phyloP scores from a whole-genome alignment of 2,888 invertebrate genomes.

The Hymenopus coronatus region DNA sequence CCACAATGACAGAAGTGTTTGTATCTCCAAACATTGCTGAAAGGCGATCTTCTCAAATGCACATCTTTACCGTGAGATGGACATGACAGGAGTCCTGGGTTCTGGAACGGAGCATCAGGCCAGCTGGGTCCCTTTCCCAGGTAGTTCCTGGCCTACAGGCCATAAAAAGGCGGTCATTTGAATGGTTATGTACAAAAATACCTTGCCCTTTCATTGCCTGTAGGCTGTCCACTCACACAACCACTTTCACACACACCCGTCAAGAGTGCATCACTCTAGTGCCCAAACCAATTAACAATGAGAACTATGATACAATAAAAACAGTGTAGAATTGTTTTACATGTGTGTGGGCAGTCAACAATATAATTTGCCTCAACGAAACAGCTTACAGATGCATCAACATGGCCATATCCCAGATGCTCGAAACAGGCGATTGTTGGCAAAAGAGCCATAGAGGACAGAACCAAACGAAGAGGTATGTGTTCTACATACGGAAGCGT shows the following conservation, averaged over 20 bases:
- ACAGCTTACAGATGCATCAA: constrained; percentile 33
- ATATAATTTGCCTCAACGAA: constrained; percentile 28
- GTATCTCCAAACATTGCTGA: background rate
- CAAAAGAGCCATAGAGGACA: background rate
- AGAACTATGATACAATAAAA: constrained; percentile 17
- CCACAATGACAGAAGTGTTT: constrained; percentile 10
- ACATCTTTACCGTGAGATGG: background rate
- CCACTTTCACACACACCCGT: background rate
- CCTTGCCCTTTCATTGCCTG: background rate
- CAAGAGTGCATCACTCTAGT: background rate
- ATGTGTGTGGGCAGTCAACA: constrained; percentile 16
- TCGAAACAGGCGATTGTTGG: background rate
- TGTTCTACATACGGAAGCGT: background rate
- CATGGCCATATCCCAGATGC: background rate
- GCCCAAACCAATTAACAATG: constrained; percentile 2
- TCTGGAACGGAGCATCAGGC: background rate
- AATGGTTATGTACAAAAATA: background rate
- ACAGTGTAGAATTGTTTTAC: background rate
- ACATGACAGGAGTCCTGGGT: background rate
- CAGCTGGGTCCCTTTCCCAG: constrained; percentile 11
- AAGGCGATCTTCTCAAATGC: constrained; percentile 21
- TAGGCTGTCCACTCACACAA: background rate
- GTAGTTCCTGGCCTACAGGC: background rate
- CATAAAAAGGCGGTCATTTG: background rate
- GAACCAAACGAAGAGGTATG: background rate